Evolutionary conservation across 2,113 vertebrate species (phyloP).

Genomic region (Alligator sinensis): DNA sequence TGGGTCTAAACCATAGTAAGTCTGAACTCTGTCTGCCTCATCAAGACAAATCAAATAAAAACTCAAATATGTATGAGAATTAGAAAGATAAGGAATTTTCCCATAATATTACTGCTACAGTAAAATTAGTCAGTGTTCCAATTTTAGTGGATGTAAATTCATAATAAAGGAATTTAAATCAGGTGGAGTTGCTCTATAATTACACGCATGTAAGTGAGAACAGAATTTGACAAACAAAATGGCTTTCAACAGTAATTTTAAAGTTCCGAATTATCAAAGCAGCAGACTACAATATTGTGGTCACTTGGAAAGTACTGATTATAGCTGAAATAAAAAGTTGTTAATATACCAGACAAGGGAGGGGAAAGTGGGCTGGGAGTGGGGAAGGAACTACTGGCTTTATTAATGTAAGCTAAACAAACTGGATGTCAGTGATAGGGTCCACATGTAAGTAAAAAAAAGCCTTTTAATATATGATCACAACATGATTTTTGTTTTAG

Average conservation of each 20-base stretch:
- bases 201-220: not conserved
- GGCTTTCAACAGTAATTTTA: not conserved
- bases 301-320: conserved; percentile 5
- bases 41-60: conserved; percentile 10
- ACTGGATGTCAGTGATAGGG: not conserved
- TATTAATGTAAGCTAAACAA: not conserved
- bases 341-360: not conserved
- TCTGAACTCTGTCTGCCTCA: not conserved
- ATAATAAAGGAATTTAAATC: not conserved
- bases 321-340: not conserved
- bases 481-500: not conserved
- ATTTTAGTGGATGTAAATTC: not conserved
- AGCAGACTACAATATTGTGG: not conserved
- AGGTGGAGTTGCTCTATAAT: not conserved
- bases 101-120: not conserved
- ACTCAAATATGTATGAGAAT: not conserved
- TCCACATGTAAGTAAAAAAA: not conserved
- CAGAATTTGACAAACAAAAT: not conserved
- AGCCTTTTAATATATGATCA: not conserved
- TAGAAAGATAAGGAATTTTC: not conserved
- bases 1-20: not conserved
- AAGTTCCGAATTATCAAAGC: not conserved
- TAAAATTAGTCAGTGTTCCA: not conserved
- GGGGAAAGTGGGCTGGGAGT: not conserved
- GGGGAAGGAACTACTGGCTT: not conserved